phyloP scores from a whole-genome alignment of 1,140 invertebrate genomes.

The Drosophila quadrilineata region DNA sequence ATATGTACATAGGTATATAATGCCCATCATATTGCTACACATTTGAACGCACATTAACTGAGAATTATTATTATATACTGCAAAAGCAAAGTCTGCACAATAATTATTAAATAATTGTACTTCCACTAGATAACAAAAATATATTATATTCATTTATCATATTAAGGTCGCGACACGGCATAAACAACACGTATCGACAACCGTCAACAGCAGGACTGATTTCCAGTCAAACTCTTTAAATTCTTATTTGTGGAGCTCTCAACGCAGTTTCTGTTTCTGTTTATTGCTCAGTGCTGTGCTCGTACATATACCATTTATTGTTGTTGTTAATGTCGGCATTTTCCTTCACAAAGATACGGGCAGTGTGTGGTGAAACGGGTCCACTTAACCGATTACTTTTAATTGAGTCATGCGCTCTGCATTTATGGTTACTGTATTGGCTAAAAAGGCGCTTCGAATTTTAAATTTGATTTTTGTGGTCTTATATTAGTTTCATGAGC shows the following conservation, averaged over 20 bases:
- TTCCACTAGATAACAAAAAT: too few relatives aligned
- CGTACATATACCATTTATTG: constrained; percentile 38
- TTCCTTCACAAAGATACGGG: constrained; percentile 51
- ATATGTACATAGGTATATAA: too few relatives aligned
- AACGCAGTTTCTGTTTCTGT: constrained; percentile 57
- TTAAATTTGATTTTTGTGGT: neutral
- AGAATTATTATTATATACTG: too few relatives aligned
- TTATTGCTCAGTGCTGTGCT: constrained; percentile 60
- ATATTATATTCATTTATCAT: too few relatives aligned
- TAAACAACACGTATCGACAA: constrained; percentile 42
- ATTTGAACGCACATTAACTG: too few relatives aligned
- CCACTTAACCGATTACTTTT: constrained; percentile 20
- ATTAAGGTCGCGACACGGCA: too few relatives aligned
- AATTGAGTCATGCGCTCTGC: constrained; percentile 57
- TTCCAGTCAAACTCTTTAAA: constrained; percentile 53
- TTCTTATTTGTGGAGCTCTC: constrained; percentile 56
- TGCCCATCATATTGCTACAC: too few relatives aligned
- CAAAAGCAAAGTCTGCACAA: too few relatives aligned
- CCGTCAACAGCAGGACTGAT: constrained; percentile 58
- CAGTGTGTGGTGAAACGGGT: constrained; percentile 15
- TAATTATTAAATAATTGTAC: too few relatives aligned
- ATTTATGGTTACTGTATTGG: neutral
- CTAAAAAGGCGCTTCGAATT: neutral
- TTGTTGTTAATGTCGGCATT: constrained; percentile 67
- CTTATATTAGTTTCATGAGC: neutral